Conservation (phyloP, 2,888 invertebrate species). For the Ptilodon capucinus region DNA sequence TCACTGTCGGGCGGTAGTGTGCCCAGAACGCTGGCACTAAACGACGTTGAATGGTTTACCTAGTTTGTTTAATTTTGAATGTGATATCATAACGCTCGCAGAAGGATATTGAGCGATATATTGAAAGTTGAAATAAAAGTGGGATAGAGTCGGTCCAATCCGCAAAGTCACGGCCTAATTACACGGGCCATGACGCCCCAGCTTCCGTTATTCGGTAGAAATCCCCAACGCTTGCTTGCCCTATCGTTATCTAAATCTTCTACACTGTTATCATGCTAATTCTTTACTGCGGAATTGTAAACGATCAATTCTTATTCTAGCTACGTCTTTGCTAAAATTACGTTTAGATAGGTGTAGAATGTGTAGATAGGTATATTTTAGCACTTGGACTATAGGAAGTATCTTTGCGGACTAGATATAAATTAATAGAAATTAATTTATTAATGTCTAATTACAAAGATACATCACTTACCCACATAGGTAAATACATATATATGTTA, state of each 20-base stretch:
- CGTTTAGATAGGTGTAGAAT: no score
- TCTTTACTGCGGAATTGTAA: conserved; percentile 7
- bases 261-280: conserved; percentile 19
- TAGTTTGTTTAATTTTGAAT: not conserved
- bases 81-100: not conserved
- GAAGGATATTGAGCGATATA: not conserved
- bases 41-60: no score
- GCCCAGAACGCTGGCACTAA: no score
- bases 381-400: no score
- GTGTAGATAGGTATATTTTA: no score
- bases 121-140: conserved; percentile 26
- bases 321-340: no score
- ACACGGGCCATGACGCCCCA: conserved; percentile 36
- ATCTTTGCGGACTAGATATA: no score
- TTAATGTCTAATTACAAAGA: no score
- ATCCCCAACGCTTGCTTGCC: conserved; percentile 24
- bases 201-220: conserved; percentile 27
- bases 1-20: no score
- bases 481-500: no score
- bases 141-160: conserved; percentile 33
- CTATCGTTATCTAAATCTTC: conserved; percentile 32
- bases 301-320: not conserved
- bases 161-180: conserved; percentile 50
- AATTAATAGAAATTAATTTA: no score
- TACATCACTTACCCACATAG: no score